Conservation (phyloP, 2,888 invertebrate genomes). For the Lepas anatifera region DNA sequence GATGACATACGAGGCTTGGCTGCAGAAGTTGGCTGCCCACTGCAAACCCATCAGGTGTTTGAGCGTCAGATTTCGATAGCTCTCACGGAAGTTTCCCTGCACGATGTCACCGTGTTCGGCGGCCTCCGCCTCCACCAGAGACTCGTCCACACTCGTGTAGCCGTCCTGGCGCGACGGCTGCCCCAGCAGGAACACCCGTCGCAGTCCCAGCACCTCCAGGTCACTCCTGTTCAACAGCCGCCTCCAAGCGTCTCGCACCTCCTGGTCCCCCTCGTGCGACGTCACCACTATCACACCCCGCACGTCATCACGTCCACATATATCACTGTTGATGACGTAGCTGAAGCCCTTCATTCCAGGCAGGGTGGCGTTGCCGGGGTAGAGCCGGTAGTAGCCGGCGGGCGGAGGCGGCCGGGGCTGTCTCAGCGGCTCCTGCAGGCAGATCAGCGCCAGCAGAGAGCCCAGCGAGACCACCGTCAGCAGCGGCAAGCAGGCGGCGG, state of each 20-base stretch:
- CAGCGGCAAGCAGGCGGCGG: background rate
- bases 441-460: background rate
- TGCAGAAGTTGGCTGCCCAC: slow-evolving; percentile 55
- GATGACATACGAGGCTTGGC: slow-evolving; percentile 48
- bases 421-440: background rate
- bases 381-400: background rate
- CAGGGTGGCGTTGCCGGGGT: slow-evolving; percentile 18
- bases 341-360: slow-evolving; percentile 26
- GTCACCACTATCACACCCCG: slow-evolving; percentile 46
- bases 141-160: slow-evolving; percentile 27
- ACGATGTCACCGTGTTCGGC: slow-evolving; percentile 50
- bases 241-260: slow-evolving; percentile 55
- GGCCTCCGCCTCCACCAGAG: slow-evolving; percentile 32
- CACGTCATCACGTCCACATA: slow-evolving; percentile 24
- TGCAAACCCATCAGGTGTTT: slow-evolving; percentile 67
- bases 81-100: slow-evolving; percentile 62
- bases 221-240: slow-evolving; percentile 47
- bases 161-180: slow-evolving; percentile 20
- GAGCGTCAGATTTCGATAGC: slow-evolving; percentile 68
- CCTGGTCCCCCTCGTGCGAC: slow-evolving; percentile 60
- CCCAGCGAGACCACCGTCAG: background rate
- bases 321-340: slow-evolving; percentile 29
- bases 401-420: background rate
- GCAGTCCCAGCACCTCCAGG: slow-evolving; percentile 45
- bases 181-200: slow-evolving; percentile 57